Evolutionary conservation across 2,797 vertebrate species (phyloP).

Genomic region (Apogon hyalosoma): DNA sequence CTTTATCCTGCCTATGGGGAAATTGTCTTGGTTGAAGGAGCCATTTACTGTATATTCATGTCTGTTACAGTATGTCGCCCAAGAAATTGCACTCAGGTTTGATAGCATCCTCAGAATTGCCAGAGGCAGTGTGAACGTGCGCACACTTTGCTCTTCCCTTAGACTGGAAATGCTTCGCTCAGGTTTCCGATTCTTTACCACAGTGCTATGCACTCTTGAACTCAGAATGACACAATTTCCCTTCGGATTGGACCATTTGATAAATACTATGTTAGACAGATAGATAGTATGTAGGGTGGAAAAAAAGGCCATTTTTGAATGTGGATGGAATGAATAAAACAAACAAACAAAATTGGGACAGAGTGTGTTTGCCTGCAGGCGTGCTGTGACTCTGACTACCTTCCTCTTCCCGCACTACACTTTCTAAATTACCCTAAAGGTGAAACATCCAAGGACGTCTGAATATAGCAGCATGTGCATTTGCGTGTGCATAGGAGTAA

Average conservation of each 20-base stretch:
- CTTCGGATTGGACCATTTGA: conserved; percentile 48
- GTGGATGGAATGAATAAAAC: conserved; percentile 64
- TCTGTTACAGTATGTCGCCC: conserved; percentile 48
- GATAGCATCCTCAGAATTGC: conserved; percentile 58
- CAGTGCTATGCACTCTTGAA: conserved; percentile 44
- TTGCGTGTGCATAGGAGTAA: conserved; percentile 16
- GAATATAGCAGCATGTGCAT: conserved; percentile 26
- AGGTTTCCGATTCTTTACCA: conserved; percentile 13
- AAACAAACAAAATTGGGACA: conserved; percentile 67
- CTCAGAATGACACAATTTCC: conserved; percentile 40
- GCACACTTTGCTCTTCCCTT: conserved; percentile 24
- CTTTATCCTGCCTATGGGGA: conserved; percentile 44
- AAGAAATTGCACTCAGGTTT: conserved; percentile 62
- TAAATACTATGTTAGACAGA: conserved; percentile 58
- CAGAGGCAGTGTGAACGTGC: conserved; percentile 38
- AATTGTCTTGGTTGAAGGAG: conserved; percentile 35
- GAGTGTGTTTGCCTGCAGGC: conserved; percentile 55
- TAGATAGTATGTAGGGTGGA: conserved; percentile 24
- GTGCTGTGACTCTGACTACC: conserved; percentile 54
- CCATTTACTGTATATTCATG: conserved; percentile 47
- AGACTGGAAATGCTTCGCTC: conserved; percentile 37
- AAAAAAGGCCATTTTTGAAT: conserved; percentile 32
- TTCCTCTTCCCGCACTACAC: conserved; percentile 45
- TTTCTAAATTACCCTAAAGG: conserved; percentile 59
- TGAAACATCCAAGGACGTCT: conserved; percentile 64